These are phyloP conservation scores for Lepidothrix coronata DNA, from an alignment of 2,113 vertebrate species.

Conservation along the genomic window DNA sequence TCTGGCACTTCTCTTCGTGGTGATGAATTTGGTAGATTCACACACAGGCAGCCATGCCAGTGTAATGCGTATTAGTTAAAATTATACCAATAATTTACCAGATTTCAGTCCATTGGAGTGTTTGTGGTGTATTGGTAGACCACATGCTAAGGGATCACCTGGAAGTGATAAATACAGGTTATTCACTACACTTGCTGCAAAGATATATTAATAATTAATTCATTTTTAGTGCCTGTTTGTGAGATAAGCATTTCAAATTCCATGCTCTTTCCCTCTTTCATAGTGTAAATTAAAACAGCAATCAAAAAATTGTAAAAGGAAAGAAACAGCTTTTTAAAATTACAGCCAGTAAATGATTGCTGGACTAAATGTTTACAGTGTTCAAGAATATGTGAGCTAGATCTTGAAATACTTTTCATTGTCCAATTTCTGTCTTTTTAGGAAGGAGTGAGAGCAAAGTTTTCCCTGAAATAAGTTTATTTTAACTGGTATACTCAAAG, in stretches of 20 bases:
- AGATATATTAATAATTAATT: background rate
- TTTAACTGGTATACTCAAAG: background rate
- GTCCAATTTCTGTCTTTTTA: background rate
- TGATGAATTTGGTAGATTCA: background rate
- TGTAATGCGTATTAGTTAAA: conserved; percentile 28
- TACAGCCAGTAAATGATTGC: background rate
- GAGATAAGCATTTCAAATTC: background rate
- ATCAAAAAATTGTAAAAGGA: background rate
- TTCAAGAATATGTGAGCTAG: background rate
- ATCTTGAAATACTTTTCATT: background rate
- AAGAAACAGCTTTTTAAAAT: background rate
- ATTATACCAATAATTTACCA: conserved; percentile 1
- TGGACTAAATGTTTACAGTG: background rate
- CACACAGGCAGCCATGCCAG: background rate
- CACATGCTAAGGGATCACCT: background rate
- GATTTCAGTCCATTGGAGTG: background rate
- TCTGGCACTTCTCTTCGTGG: background rate
- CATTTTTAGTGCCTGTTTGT: background rate
- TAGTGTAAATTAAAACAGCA: conserved; percentile 16
- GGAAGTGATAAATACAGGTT: background rate
- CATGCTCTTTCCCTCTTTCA: background rate
- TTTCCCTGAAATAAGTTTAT: background rate
- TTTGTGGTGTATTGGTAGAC: background rate
- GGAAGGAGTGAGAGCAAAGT: background rate
- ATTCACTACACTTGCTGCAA: background rate